Evolutionary conservation across 2,888 invertebrate species (phyloP), one percentile per base, ranked within the genome.

Genomic region (Leistus spinibarbis): DNA sequence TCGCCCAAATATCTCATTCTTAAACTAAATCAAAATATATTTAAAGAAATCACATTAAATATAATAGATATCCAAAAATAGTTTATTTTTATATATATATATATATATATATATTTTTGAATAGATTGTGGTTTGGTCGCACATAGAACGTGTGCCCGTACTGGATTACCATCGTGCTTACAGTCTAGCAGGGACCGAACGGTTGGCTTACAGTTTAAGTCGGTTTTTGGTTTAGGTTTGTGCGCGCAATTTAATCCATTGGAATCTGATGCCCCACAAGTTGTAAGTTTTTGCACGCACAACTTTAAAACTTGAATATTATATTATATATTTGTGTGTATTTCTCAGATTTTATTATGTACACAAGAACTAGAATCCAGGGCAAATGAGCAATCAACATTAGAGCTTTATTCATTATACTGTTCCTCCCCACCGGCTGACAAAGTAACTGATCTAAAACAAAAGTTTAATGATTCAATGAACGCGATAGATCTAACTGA

Each of bases 371-470:
- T 93, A 70, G 92, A 93, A 83, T 84, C 86, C 76, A 85, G 88
- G 79, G 90, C 90, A 19, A 85, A 83, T 78, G 82, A 81, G 75
- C 86, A 86, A 78, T 80, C 83, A 65, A 85, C 84, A 56, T 82
- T 90, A 78, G 91, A 92, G 84, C 86, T 93, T 74, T 91, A 92
- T 81, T 90, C 90, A 82, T 86, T 91, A 65, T 93, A 93, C 82
- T 88, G 90, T 80, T 89, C 89, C 69, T 88, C 90, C 77, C 88
- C 90, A 65, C 87, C 88, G 62, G 86, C 89, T 64, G 91, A 91
- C 80, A 88, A 88, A 81, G 87, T 90, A 72, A 86, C 87, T 79
- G 88, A 89, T 79, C 84, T 92, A 76, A 87, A 89, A 80, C 87
- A 86, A 78, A 86, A 85, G 79, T 85, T 88, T 78, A 86, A 86